A percentile compares a stretch with the other conserved stretches of the same genome.
These are phyloP conservation scores for Trichonephila inaurata DNA, from an alignment of 1,140 invertebrate species.

Conservation along the genomic window DNA sequence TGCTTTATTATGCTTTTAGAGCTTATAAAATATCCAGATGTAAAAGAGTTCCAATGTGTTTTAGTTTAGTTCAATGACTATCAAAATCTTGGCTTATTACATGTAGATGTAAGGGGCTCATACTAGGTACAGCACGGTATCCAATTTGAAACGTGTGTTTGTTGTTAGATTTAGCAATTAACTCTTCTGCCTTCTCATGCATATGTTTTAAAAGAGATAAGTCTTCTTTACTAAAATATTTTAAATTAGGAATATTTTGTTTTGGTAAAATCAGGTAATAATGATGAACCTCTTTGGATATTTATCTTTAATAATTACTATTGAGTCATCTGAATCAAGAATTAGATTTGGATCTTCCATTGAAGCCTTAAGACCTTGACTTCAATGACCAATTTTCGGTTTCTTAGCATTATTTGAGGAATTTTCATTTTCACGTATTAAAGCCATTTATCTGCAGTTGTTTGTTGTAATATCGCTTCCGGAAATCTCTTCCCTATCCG, in stretches of 20 bases:
- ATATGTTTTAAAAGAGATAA: conserved; percentile 87
- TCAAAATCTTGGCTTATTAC: conserved; percentile 94
- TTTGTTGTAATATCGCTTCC: no score
- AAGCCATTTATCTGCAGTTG: conserved; percentile 45
- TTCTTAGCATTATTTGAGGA: background rate
- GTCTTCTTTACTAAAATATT: conserved; percentile 85
- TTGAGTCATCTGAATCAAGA: conserved; percentile 85
- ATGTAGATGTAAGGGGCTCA: conserved; percentile 92
- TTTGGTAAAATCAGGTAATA: conserved; percentile 91
- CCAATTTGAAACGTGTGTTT: conserved; percentile 84
- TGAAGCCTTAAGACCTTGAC: conserved; percentile 61
- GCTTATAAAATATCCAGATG: conserved; percentile 89
- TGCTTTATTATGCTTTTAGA: conserved; percentile 85
- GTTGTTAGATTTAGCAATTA: conserved; percentile 80
- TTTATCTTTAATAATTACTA: conserved; percentile 88
- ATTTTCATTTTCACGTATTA: background rate
- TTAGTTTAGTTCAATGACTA: conserved; percentile 89
- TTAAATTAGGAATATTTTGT: conserved; percentile 87
- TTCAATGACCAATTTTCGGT: conserved; percentile 59
- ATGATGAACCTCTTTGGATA: conserved; percentile 86
- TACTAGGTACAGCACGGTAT: conserved; percentile 92
- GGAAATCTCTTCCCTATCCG: no score
- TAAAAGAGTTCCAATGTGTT: conserved; percentile 95
- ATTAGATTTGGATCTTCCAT: conserved; percentile 87
- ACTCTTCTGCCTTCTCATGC: conserved; percentile 84